Base-by-base conservation (phyloP, 2,113 vertebrate species). In the Phylloscopus whistleri region DNA sequence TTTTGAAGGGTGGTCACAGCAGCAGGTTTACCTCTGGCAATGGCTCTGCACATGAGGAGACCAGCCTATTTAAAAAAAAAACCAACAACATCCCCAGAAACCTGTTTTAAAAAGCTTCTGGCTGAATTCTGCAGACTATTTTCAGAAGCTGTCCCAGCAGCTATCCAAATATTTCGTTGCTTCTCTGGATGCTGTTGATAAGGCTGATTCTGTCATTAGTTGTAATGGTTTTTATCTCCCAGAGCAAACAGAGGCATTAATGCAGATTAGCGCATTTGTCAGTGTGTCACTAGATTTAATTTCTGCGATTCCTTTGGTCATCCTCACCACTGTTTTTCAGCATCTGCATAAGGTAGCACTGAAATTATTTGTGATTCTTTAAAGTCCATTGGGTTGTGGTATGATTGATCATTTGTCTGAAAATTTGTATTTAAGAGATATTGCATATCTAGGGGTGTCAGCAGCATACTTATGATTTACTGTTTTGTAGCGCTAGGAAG, bases 211-310 rank as follows among this genome's bases (percentile, higher is more conserved):
- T 94, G 76, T 82, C 76, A 59, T 93, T 96, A 91, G 72, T 56
- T 72, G 76, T 92, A 93, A 93, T 89, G 58, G 37, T 64, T 95
- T 92, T 93, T 89, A 90, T 90, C 92, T 93, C 69, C 41, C 52
- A 81, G 76, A 87, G 92, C 80, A 93, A 93, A 96, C 52, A 87
- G 78, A 66, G 86, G 44, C 11, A 6, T 76, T 94, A 89, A 91
- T 83, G 43, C 0, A 3, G 87, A 94, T 95, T 89, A 89, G 27
- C 4, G 1, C 84, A 78, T 92, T 93, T 81, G 69, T 84, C 48
- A 53, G 31, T 41, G 33, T 81, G 76, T 81, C 64, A 26, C 33
- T 72, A 37, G 33, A 70, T 93, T 75, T 62, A 68, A 68, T 90
- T 86, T 68, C 48, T 56, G 7, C 67, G 17, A 72, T 26, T 86